Base-by-base conservation (phyloP, 2,113 vertebrate genomes). In the Nymphicus hollandicus region DNA sequence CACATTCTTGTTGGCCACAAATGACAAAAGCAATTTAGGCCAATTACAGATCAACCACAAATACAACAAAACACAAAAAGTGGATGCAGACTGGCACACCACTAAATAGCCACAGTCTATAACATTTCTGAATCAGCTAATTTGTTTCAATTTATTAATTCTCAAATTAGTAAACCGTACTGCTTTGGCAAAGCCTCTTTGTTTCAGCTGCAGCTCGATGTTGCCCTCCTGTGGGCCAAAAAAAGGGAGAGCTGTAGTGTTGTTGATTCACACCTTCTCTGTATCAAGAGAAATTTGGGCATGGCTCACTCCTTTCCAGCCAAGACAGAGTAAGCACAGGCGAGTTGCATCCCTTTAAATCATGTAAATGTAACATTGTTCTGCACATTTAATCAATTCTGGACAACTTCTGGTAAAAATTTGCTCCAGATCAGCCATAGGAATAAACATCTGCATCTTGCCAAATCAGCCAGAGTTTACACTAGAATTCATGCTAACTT, bases 221-320 rank as follows among this genome's bases (percentile, higher is more conserved):
- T 97, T 98, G 98, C 98, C 98, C 97, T 98, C 98, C 96, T 94
- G 97, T 98, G 98, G 98, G 95, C 83, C 41, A 0, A 55, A 14
- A 44, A 71, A 72, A 35, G 15, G 50, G 29, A 95, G 20, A 87
- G 22, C 16, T 39, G 19, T 25, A 49, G 55, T 29, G 28, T 73
- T 92, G 55, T 73, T 92, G 55, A 71, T 88, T 89, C 84, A 56
- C 13, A 4, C 22, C 77, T 87, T 64, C 16, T 4, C 39, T 15
- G 5, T 23, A 46, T 25, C 33, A 18, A 88, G 41, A 64, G 35
- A 84, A 81, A 52, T 24, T 73, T 61, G 50, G 60, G 70, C 65
- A 88, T 14, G 13, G 17, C 43, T 50, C 25, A 2, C 58, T 80
- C 61, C 49, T 70, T 44, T 43, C 81, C 69, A 41, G 39, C 79